phyloP scores from a whole-genome alignment of 2,113 vertebrate genomes.

The Brachionichthys hirsutus region DNA sequence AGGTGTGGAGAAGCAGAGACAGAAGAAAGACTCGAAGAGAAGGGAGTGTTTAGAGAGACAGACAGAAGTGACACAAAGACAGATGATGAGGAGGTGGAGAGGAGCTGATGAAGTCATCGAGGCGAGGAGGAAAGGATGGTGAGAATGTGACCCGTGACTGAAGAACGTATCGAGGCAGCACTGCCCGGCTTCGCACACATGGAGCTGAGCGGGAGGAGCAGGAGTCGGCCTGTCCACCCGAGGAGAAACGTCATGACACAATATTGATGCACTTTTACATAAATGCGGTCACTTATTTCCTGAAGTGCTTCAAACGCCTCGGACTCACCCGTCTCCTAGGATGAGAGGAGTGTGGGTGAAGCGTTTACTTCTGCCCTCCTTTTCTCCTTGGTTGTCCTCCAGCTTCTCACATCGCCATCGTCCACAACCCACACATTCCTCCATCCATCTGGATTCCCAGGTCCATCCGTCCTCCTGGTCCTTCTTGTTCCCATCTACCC shows the following conservation, averaged over 20 bases:
- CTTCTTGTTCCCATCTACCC: conserved; percentile 39
- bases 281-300: too few species aligned
- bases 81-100: conserved; percentile 67
- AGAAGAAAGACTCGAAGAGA: conserved; percentile 17
- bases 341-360: too few species aligned
- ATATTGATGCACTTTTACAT: too few species aligned
- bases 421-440: conserved; percentile 1
- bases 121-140: conserved; percentile 50
- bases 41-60: conserved; percentile 26
- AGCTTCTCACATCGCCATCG: not conserved
- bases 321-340: too few species aligned
- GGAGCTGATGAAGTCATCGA: conserved; percentile 58
- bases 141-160: conserved; percentile 63
- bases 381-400: not conserved
- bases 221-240: too few species aligned
- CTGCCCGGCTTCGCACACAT: conserved; percentile 2
- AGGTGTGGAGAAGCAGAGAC: conserved; percentile 1
- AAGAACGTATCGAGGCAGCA: conserved; percentile 51
- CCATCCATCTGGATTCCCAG: conserved; percentile 19
- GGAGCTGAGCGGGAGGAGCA: too few species aligned
- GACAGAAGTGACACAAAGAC: conserved; percentile 33
- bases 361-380: too few species aligned
- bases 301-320: too few species aligned
- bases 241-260: too few species aligned
- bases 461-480: conserved; percentile 36